Base-by-base conservation (phyloP, 2,113 vertebrate species). In the Pachycephala philippinensis region DNA sequence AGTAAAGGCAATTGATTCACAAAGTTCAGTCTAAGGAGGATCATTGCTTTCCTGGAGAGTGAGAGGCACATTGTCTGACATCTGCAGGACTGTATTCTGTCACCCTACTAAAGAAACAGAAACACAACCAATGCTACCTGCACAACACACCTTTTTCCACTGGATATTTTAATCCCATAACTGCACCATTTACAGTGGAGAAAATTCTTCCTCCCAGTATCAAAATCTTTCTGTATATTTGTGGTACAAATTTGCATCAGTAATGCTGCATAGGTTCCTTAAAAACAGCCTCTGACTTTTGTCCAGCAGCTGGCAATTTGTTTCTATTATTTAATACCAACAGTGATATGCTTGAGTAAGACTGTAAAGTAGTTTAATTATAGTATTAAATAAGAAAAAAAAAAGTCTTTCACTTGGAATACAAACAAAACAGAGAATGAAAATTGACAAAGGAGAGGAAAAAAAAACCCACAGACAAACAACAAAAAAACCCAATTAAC, bases 381-480 rank as follows among this genome's bases (percentile, higher is more conserved):
- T 97, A 95, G 74, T 76, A 93, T 92, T 97, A 94, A 90, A 94
- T 94, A 95, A 97, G 96, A 82, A 96, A 97, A 90, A 90, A 94
- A 90, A 93, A 87, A 5, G 13, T 11, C 42, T 95, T 72, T 89
- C 47, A 85, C 52, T 92, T 78, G 13, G 44, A 96, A 95, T 95
- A 72, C 60, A 92, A 94, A 86, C 52, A 87, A 72, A 95, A 92
- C 30, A 89, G 44, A 89, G 83, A 86, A 95, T 74, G 74, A 90
- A 94, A 94, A 95, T 75, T 64, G 79, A 86, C 59, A 64, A 72
- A 63, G 49, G 15, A 52, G 7, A 19, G 13, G 2, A 27, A 63
- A 39, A 54, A 17, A 35, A 10, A 28, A 7, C 6, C 5, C 82
- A 35, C 13, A 82, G 78, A 1, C 6, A 63, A 65, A 60, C 45